Percentiles rank a stretch among this genome's conserved stretches.
Conservation (phyloP, 92 coral and sea anemone species). For the Phenganax stokvisi region DNA sequence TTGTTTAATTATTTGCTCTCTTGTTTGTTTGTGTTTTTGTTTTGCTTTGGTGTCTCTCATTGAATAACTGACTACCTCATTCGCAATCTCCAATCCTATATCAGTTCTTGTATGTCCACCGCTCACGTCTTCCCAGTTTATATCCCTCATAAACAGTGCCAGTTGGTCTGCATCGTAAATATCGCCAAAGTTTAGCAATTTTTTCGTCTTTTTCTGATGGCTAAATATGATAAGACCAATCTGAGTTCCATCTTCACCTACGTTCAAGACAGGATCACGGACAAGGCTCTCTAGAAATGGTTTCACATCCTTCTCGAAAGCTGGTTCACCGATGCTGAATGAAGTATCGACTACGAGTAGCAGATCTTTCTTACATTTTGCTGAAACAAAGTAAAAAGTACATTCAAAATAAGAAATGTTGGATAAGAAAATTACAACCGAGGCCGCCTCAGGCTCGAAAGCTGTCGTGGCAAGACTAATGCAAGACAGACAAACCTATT, state of each 20-base stretch:
- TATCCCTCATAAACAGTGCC: neutral
- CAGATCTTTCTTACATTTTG: constrained; percentile 27
- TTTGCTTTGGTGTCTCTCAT: too few relatives aligned
- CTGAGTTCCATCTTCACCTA: constrained; percentile 10
- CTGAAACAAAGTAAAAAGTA: neutral
- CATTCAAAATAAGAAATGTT: neutral
- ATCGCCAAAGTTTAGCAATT: neutral
- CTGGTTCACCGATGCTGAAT: neutral
- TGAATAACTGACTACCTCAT: neutral
- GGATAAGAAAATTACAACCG: neutral
- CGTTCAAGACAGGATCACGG: neutral
- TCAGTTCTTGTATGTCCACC: constrained; percentile 21
- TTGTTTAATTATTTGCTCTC: too few relatives aligned
- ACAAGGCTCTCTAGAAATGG: constrained; percentile 16
- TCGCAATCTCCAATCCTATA: neutral
- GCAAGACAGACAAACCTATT: too few relatives aligned
- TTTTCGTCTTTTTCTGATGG: constrained; percentile 8
- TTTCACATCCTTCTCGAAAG: neutral
- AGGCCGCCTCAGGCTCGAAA: too few relatives aligned
- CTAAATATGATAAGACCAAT: constrained; percentile 17
- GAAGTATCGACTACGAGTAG: constrained; percentile 18
- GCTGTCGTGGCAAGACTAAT: too few relatives aligned
- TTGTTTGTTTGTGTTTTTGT: too few relatives aligned
- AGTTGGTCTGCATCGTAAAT: neutral
- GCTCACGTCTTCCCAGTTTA: neutral